Percentiles rank a stretch among this genome's conserved stretches.
phyloP scores from a whole-genome alignment of 2,888 invertebrate species.

The Automeris io region DNA sequence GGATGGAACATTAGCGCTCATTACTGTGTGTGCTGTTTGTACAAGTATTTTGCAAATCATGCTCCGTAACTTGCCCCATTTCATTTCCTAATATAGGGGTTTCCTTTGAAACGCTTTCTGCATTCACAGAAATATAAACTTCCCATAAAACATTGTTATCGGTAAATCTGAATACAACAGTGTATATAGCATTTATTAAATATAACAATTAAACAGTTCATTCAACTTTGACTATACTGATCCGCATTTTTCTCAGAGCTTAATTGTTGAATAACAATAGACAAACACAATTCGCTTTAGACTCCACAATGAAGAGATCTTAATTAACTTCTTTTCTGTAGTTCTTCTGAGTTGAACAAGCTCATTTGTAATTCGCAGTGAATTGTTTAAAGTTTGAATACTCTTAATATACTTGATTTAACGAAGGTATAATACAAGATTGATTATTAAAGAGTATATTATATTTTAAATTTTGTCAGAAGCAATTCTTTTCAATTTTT shows the following conservation, averaged over 20 bases:
- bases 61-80: conserved; percentile 21
- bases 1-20: conserved; percentile 38
- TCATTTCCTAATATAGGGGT: conserved; percentile 17
- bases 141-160: no score
- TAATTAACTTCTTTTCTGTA: conserved; percentile 38
- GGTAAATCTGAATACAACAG: no score
- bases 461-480: no score
- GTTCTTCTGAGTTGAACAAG: conserved; percentile 22
- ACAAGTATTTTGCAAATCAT: conserved; percentile 31
- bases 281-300: conserved; percentile 21
- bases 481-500: no score
- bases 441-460: no score
- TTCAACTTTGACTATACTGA: conserved; percentile 4
- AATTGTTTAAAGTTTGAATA: conserved; percentile 20
- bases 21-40: conserved; percentile 31
- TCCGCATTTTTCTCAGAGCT: conserved; percentile 33
- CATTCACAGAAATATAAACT: no score
- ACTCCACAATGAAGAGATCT: conserved; percentile 29
- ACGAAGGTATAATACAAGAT: no score
- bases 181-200: no score
- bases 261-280: conserved; percentile 30
- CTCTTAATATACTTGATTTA: no score
- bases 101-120: conserved; percentile 9
- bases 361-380: conserved; percentile 24
- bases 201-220: neutral